phyloP scores from a whole-genome alignment of 2,113 vertebrate genomes.

The Polyodon spathula region DNA sequence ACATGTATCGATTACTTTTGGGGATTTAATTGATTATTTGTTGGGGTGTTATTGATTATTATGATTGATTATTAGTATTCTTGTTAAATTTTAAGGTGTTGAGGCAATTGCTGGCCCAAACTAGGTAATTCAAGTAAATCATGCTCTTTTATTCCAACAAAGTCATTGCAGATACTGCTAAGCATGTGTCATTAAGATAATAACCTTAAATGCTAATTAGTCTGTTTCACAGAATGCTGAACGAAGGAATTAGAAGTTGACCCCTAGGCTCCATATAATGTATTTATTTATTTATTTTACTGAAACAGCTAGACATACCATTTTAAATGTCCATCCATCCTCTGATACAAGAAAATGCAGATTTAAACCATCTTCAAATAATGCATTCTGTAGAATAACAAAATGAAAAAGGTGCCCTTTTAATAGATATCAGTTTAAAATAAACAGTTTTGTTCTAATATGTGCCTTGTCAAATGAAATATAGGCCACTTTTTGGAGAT shows the following conservation, averaged over 20 bases:
- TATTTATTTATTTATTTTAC: conserved; percentile 50
- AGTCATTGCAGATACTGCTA: conserved; percentile 39
- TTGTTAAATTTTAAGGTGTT: too few relatives aligned
- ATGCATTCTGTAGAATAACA: neutral
- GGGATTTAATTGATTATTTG: too few relatives aligned
- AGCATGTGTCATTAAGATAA: conserved; percentile 46
- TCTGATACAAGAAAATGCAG: conserved; percentile 47
- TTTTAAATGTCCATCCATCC: conserved; percentile 54
- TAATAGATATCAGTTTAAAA: too few relatives aligned
- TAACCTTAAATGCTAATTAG: conserved; percentile 43
- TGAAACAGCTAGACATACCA: conserved; percentile 48
- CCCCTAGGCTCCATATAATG: conserved; percentile 34
- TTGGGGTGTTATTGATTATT: too few relatives aligned
- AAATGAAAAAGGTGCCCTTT: too few relatives aligned
- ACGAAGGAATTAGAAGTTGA: conserved; percentile 38
- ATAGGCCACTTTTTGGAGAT: too few relatives aligned
- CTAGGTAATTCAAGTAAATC: too few relatives aligned
- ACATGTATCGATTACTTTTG: too few relatives aligned
- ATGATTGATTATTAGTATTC: too few relatives aligned
- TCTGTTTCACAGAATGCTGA: conserved; percentile 42
- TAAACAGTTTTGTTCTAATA: too few relatives aligned
- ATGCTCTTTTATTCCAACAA: conserved; percentile 1
- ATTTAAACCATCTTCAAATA: conserved; percentile 24
- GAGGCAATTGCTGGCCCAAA: too few relatives aligned
- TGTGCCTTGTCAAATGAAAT: too few relatives aligned